phyloP scores from a whole-genome alignment of 2,888 invertebrate species.

The Caenorhabditis wallacei region DNA sequence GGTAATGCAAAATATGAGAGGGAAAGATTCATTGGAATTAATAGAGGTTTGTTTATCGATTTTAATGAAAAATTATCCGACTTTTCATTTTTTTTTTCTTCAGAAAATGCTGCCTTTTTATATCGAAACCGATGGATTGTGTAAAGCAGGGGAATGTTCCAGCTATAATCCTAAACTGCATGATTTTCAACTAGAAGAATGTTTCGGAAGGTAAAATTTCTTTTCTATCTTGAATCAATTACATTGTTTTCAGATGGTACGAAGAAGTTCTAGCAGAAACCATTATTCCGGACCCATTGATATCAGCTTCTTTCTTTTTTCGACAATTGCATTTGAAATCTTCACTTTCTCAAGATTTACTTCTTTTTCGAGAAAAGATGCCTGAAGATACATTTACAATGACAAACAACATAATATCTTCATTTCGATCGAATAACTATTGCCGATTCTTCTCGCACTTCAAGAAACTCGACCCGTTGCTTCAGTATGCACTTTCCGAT shows the following conservation, averaged over 20 bases:
- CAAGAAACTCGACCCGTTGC: slow-evolving; percentile 8
- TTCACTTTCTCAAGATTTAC: slow-evolving; percentile 40
- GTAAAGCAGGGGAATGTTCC: slow-evolving; percentile 39
- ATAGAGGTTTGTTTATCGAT: slow-evolving; percentile 51
- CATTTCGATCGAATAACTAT: slow-evolving; percentile 54
- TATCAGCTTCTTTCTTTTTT: slow-evolving; percentile 46
- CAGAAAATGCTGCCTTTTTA: slow-evolving; percentile 72
- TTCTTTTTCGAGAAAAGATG: slow-evolving; percentile 13
- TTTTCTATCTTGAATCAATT: neutral
- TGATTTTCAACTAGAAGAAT: slow-evolving; percentile 72
- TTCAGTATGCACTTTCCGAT: slow-evolving; percentile 41
- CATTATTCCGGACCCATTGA: neutral
- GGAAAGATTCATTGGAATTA: slow-evolving; percentile 44
- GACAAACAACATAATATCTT: slow-evolving; percentile 18
- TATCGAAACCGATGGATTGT: slow-evolving; percentile 63
- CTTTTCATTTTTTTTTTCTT: slow-evolving; percentile 16
- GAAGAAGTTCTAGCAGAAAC: slow-evolving; percentile 13
- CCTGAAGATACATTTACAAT: slow-evolving; percentile 6
- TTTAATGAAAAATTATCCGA: neutral
- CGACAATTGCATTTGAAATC: slow-evolving; percentile 37
- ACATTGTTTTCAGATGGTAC: slow-evolving; percentile 37
- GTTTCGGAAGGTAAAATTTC: slow-evolving; percentile 67
- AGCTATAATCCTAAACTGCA: slow-evolving; percentile 71
- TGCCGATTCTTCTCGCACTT: slow-evolving; percentile 51
- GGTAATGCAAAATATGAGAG: slow-evolving; percentile 63